A percentile compares a stretch with the other conserved stretches of the same genome.
These are phyloP conservation scores for Zaprionus ghesquierei DNA, from an alignment of 1,140 invertebrate species.

Conservation along the genomic window DNA sequence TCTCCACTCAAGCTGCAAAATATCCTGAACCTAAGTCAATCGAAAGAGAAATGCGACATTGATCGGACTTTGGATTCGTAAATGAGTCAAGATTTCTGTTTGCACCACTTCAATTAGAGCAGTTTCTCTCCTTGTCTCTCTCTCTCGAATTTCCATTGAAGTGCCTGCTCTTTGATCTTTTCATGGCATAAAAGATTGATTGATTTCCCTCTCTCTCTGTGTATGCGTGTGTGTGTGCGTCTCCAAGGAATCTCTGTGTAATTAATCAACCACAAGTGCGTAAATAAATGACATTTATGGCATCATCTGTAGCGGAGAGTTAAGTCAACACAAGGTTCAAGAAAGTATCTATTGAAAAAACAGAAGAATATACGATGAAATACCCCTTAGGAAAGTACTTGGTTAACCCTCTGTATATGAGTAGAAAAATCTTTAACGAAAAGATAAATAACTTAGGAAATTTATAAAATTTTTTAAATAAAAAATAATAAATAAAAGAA, in stretches of 20 bases:
- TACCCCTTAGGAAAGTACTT: background rate
- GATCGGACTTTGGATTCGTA: conserved; percentile 7
- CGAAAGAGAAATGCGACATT: conserved; percentile 19
- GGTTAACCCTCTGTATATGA: background rate
- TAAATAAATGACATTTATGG: conserved; percentile 44
- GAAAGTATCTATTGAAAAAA: background rate
- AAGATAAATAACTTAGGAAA: background rate
- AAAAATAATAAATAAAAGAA: no score
- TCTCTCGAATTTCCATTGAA: conserved; percentile 13
- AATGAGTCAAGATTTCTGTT: conserved; percentile 54
- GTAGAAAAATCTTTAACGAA: background rate
- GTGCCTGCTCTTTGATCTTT: conserved; percentile 51
- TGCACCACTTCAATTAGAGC: conserved; percentile 63
- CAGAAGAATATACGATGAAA: background rate
- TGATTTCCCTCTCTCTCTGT: conserved; percentile 13
- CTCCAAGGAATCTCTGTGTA: conserved; percentile 20
- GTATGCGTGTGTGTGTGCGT: background rate
- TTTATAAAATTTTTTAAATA: background rate
- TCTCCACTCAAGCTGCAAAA: conserved; percentile 10
- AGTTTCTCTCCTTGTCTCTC: background rate
- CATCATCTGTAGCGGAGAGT: conserved; percentile 6
- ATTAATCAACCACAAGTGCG: conserved; percentile 45
- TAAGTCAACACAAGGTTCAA: conserved; percentile 8
- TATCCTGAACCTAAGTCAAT: conserved; percentile 46
- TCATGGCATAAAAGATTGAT: conserved; percentile 45